Conservation (phyloP, 2,888 invertebrate species). For the Himalopsyche anomala region DNA sequence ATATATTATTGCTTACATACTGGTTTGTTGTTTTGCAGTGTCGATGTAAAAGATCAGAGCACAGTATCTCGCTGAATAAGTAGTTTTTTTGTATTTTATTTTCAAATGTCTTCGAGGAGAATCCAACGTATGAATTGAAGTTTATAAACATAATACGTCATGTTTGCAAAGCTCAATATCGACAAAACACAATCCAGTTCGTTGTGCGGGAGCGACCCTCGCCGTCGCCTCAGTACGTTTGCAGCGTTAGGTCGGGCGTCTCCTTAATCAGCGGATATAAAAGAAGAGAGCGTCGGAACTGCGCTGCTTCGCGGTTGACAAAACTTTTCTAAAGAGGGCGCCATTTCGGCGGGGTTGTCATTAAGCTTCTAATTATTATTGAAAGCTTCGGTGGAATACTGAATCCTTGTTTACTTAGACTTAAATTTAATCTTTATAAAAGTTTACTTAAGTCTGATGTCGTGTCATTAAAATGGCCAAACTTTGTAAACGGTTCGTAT, state of each 20-base stretch:
- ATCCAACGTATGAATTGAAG: neutral
- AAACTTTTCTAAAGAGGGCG: conserved; percentile 12
- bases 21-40: no score
- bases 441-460: conserved; percentile 19
- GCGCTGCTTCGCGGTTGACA: conserved; percentile 24
- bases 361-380: conserved; percentile 34
- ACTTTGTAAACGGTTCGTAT: neutral
- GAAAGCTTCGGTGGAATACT: conserved; percentile 5
- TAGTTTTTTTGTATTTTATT: no score
- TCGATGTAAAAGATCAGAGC: no score
- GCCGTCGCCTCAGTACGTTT: neutral
- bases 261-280: conserved; percentile 34
- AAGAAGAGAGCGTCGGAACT: neutral
- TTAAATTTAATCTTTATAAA: conserved; percentile 34
- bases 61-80: no score
- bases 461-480: conserved; percentile 20
- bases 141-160: conserved; percentile 8
- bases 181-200: conserved; percentile 8
- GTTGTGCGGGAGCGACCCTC: neutral
- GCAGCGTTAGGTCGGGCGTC: neutral
- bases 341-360: conserved; percentile 20
- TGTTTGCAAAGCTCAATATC: neutral
- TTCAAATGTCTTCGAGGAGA: neutral
- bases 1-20: no score
- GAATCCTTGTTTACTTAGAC: conserved; percentile 22